Percentiles rank a stretch among this genome's conserved stretches.
Evolutionary conservation across 2,888 invertebrate species (phyloP).

Genomic region (Proisotoma minuta): DNA sequence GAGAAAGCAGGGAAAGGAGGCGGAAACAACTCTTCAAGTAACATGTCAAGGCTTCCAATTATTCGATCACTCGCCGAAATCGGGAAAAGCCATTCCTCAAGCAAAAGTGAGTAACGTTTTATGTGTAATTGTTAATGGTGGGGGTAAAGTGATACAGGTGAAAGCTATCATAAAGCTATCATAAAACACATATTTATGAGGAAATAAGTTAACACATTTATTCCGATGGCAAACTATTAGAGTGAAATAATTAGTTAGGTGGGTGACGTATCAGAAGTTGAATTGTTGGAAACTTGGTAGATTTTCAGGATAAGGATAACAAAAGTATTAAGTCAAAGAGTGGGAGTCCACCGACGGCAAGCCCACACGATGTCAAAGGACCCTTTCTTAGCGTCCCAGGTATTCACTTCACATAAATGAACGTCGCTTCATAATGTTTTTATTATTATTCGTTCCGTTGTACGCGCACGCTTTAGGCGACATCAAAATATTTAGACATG

Average conservation of each 20-base stretch:
- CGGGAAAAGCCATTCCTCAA: conserved; percentile 87
- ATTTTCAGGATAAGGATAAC: conserved; percentile 46
- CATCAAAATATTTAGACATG: too few species aligned
- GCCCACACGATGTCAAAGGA: conserved; percentile 56
- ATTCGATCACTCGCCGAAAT: conserved; percentile 88
- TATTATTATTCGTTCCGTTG: background rate
- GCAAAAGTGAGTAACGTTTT: conserved; percentile 74
- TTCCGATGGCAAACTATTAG: too few species aligned
- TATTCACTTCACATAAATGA: conserved; percentile 23
- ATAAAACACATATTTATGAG: too few species aligned
- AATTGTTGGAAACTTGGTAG: conserved; percentile 25
- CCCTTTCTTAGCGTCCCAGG: conserved; percentile 59
- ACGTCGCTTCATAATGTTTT: conserved; percentile 22
- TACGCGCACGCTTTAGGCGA: background rate
- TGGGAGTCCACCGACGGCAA: conserved; percentile 49
- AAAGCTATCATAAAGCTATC: too few species aligned
- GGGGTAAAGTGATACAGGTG: too few species aligned
- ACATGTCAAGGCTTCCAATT: conserved; percentile 51
- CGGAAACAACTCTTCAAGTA: conserved; percentile 56
- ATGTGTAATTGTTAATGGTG: too few species aligned
- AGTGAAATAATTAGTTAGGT: background rate
- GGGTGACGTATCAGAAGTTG: background rate
- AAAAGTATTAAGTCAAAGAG: conserved; percentile 34
- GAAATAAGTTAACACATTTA: too few species aligned
- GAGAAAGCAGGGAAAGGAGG: conserved; percentile 60